A percentile compares a stretch with the other conserved stretches of the same genome.
Evolutionary conservation across 2,888 invertebrate genomes (phyloP).

Genomic region (Sylvicola cinctus): DNA sequence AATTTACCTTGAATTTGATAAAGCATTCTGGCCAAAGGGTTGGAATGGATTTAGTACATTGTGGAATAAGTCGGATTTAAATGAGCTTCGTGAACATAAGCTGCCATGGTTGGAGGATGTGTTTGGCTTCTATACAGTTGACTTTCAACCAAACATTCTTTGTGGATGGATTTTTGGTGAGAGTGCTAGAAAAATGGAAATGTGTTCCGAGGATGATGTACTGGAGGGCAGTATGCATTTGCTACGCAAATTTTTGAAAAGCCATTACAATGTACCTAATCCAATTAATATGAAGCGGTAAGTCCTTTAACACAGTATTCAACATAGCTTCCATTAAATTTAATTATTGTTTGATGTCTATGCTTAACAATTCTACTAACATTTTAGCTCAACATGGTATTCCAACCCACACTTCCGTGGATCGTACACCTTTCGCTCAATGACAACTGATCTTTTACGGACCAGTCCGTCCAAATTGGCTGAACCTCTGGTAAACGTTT

Average conservation of each 20-base stretch:
- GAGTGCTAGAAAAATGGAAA: constrained; percentile 39
- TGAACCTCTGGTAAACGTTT: constrained; percentile 25
- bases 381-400: constrained; percentile 40
- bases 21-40: constrained; percentile 35
- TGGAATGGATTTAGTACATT: constrained; percentile 32
- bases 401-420: constrained; percentile 37
- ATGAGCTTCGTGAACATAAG: not conserved
- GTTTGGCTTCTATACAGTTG: constrained; percentile 43
- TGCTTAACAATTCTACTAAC: too few relatives aligned
- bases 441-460: constrained; percentile 31
- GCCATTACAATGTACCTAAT: constrained; percentile 17
- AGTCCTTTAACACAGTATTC: not conserved
- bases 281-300: constrained; percentile 12
- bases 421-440: constrained; percentile 40
- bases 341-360: not conserved
- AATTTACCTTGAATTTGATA: constrained; percentile 35
- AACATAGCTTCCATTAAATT: not conserved
- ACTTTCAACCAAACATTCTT: constrained; percentile 38
- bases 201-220: constrained; percentile 28
- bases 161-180: constrained; percentile 50
- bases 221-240: constrained; percentile 18
- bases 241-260: constrained; percentile 18
- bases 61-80: constrained; percentile 32
- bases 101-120: constrained; percentile 29
- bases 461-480: constrained; percentile 33